Conservation (phyloP, 2,113 vertebrate species). For the Peromyscus maniculatus region DNA sequence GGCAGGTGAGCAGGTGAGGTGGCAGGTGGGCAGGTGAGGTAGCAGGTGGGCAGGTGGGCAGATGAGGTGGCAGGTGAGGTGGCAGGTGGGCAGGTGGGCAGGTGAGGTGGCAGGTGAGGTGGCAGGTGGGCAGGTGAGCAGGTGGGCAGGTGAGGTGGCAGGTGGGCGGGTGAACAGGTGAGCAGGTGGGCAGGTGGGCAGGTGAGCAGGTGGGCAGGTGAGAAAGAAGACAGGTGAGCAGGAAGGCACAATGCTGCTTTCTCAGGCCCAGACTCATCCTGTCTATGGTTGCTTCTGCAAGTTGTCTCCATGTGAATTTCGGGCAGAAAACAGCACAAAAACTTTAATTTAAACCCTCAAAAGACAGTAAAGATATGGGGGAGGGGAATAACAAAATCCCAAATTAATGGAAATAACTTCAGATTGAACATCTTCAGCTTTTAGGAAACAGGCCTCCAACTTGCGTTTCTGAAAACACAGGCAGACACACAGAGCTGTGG, state of each 20-base stretch:
- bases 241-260: not conserved
- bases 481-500: not conserved
- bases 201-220: not conserved
- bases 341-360: slow-evolving; percentile 19
- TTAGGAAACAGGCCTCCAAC: slow-evolving; percentile 17
- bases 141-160: not conserved
- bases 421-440: not conserved
- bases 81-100: not conserved
- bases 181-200: not conserved
- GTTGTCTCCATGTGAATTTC: not conserved
- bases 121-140: not conserved
- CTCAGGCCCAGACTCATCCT: not conserved
- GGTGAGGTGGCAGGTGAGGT: too few relatives aligned
- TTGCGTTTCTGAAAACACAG: not conserved
- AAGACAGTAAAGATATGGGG: not conserved
- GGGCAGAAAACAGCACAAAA: not conserved
- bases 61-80: not conserved
- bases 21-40: not conserved
- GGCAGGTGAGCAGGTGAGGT: not conserved
- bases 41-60: not conserved
- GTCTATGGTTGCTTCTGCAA: not conserved
- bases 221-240: not conserved
- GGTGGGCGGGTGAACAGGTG: not conserved
- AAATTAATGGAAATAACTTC: slow-evolving; percentile 12
- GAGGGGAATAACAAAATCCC: not conserved